phyloP scores from a whole-genome alignment of 2,113 vertebrate species.

The Ceyx cyanopectus region DNA sequence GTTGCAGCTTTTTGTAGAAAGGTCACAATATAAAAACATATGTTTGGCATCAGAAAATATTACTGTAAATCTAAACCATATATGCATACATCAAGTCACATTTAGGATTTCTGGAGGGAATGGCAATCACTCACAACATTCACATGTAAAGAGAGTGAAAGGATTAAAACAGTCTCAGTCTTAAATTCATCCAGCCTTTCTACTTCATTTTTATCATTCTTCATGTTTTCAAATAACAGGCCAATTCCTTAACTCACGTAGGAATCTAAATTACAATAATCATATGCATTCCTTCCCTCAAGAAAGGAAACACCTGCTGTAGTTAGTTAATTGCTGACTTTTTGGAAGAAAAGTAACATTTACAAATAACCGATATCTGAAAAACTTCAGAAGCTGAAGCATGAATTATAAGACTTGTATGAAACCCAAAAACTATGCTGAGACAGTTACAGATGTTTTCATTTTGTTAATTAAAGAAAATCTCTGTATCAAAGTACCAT shows the following conservation, averaged over 20 bases:
- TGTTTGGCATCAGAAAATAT: constrained; percentile 9
- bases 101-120: neutral
- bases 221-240: constrained; percentile 30
- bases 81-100: neutral
- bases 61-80: constrained; percentile 20
- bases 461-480: constrained; percentile 48
- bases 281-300: constrained; percentile 32
- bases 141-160: neutral
- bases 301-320: constrained; percentile 69
- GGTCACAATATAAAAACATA: constrained; percentile 19
- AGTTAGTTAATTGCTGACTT: constrained; percentile 58
- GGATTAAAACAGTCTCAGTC: neutral
- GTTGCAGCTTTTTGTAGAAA: constrained; percentile 34
- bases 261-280: constrained; percentile 68
- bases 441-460: constrained; percentile 42
- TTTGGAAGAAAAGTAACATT: constrained; percentile 51
- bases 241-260: constrained; percentile 40
- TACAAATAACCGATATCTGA: constrained; percentile 42
- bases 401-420: neutral
- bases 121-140: neutral
- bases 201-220: constrained; percentile 21
- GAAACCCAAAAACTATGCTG: neutral
- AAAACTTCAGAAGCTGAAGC: constrained; percentile 38
- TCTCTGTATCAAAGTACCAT: neutral
- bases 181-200: neutral